Base-by-base conservation (phyloP, 2,113 vertebrate species). In the Uropsilus gracilis region DNA sequence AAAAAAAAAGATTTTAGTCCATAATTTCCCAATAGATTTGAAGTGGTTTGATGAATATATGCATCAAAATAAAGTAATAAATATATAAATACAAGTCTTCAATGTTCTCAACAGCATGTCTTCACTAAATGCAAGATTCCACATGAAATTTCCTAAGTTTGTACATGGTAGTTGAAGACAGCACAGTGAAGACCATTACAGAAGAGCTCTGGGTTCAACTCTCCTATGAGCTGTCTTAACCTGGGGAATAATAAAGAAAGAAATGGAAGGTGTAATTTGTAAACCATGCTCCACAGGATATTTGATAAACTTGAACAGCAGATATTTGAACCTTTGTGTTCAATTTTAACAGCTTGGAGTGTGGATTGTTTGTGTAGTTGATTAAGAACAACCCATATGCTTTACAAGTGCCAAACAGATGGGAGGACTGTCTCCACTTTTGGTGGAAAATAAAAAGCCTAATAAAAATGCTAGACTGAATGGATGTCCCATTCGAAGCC, bases 391-490 rank as follows among this genome's bases (percentile, higher is more conserved):
- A 82, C 28, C 81, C 46, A 0, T 93, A 48, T 84, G 96, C 81
- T 86, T 90, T 39, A 55, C 68, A 77, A 82, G 72, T 59, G 76
- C 42, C 77, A 63, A 30, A 26, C 87, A 96, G 90, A 88, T 66
- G 85, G 80, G 18, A n/a, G 71, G 59, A 24, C 77, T 77, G 39
- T 37, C 28, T 48, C 87, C 57, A 37, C 39, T 86, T 71, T 28
- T 68, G 75, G 44, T 55, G 42, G 89, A 68, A 91, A 90, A 90
- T 73, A 82, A 72, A 66, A 66, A 68, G 1, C 7, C 55, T 73
- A 57, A 78, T 63, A 61, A 44, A 80, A 85, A 55, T 5, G 5
- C 14, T 24, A 12, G 44, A 26, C 44, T 2, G 14, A 64, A 16
- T 7, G 82, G 8, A n/a, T 20, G 59, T 18, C 11, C 55, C 64